Evolutionary conservation across 2,113 vertebrate species (phyloP), one percentile per base, ranked within the genome.

Genomic region (Manacus vitellinus): DNA sequence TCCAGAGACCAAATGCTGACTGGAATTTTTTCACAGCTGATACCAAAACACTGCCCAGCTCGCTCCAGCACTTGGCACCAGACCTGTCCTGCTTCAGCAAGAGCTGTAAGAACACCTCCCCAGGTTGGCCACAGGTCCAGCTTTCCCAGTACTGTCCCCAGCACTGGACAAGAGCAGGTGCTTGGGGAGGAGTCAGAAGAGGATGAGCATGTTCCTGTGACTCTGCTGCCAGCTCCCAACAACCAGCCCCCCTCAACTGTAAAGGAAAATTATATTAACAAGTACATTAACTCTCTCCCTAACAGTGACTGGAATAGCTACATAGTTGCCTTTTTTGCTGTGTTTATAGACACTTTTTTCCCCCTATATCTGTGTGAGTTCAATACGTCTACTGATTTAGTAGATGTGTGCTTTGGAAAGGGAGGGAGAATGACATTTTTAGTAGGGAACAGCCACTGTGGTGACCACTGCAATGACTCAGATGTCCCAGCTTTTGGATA

Each of bases 131-230:
- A 49, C 71, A 65, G 66, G 33, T 39, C 58, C 92, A 27, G 55
- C 74, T 24, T 46, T 54, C 41, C 67, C 79, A 41, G 21, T 6
- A 5, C 61, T 51, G 4, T 9, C 63, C 65, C 65, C 86, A 86
- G 79, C 75, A 73, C 10, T 1, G 12, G 63, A 30, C 71, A 82
- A 20, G 37, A 75, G 74, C 27, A 24, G 5, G 14, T 55, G 25
- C 58, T 8, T 47, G 63, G 49, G 78, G 35, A 81, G 51, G n/a
- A n/a, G 49, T 8, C n/a, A 82, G 83, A 68, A 85, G 35, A 55
- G 22, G 61, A 43, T 0, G 0, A 43, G 49, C 10, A 30, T 0
- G 10, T 54, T 31, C 70, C 44, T 5, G 0, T 3, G 25, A 46
- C 23, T 6, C 1, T 61, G 20, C 51, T 80, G 44, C 28, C 81